Evolutionary conservation across 2,113 vertebrate species (phyloP), one percentile per base, ranked within the genome.

Genomic region (Erythrolamprus reginae): DNA sequence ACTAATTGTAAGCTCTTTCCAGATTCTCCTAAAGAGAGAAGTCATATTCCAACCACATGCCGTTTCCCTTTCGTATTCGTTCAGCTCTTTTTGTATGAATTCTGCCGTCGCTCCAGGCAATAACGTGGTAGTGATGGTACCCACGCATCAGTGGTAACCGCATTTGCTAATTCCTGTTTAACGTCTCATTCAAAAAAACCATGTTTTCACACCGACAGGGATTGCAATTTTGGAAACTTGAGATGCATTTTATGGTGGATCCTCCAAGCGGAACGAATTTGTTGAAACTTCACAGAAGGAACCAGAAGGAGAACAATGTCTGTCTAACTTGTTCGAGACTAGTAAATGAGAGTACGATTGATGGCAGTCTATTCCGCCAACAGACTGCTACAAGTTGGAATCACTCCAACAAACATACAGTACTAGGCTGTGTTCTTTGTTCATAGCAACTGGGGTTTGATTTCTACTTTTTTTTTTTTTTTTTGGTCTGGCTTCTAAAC

Each of bases 121-220:
- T 50, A 50, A n/a, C 13, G 2, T 87, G 42, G 23, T 82, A 17
- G 61, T 86, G 83, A 52, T 45, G 89, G 52, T 38, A 84, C n/a
- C 48, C 61, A 13, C 0, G 88, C 19, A 92, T 61, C 89, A 42
- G n/a, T 90, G 88, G 90, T 83, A 38, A 17, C 38, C 84, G 2
- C 65, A 10, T 50, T 45, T 83, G 50, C 38, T 19, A 85, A 90
- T 85, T 33, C 26, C 9, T 50, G 19, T 3, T 10, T 33, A 23
- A 88, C 9, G 6, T 28, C 13, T 28, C 21, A 12, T 8, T 61
- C 55, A 56, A 82, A 84, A 88, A 86, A n/a, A n/a, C n/a, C 19
- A 50, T 58, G 23, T 51, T 85, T 17, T 56, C 4, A 45, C 38
- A 87, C 51, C 38, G 10, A 28, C 0, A 0, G 5, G 0, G 51